Conservation (phyloP, 2,888 invertebrate species). For the Dryadula phaetusa region DNA sequence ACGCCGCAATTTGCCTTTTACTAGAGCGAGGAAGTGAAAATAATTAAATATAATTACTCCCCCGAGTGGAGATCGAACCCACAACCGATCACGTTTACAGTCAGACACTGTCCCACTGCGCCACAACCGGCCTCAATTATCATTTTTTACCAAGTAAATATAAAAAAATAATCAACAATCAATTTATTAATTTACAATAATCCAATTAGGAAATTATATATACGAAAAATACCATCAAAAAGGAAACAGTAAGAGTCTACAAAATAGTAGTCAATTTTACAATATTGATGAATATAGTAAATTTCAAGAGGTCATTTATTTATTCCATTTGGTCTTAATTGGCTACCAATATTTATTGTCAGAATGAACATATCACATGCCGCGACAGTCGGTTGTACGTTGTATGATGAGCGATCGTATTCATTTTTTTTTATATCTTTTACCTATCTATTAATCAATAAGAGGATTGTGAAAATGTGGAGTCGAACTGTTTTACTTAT, state of each 20-base stretch:
- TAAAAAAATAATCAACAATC: too few relatives aligned
- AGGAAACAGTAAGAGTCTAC: not conserved
- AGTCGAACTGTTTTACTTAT: not conserved
- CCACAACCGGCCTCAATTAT: too few relatives aligned
- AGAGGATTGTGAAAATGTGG: not conserved
- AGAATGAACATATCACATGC: conserved; percentile 26
- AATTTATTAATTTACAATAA: too few relatives aligned
- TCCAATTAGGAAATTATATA: too few relatives aligned
- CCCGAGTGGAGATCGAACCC: too few relatives aligned
- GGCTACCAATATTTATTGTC: conserved; percentile 29
- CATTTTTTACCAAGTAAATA: too few relatives aligned
- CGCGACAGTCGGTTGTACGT: conserved; percentile 18
- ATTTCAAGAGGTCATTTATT: conserved; percentile 21
- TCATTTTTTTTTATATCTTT: conserved; percentile 22
- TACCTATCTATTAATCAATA: conserved; percentile 28
- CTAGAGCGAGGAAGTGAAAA: too few relatives aligned
- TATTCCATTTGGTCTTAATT: conserved; percentile 24
- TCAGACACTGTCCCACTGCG: too few relatives aligned
- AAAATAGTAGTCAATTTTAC: conserved; percentile 15
- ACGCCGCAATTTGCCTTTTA: too few relatives aligned
- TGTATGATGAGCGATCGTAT: conserved; percentile 26
- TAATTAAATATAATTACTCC: too few relatives aligned
- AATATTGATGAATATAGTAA: conserved; percentile 17
- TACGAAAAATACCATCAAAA: not conserved
- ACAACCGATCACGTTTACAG: too few relatives aligned